A percentile compares a stretch with the other conserved stretches of the same genome.
Conservation (phyloP, 2,888 invertebrate genomes). For the Chirona hameri region DNA sequence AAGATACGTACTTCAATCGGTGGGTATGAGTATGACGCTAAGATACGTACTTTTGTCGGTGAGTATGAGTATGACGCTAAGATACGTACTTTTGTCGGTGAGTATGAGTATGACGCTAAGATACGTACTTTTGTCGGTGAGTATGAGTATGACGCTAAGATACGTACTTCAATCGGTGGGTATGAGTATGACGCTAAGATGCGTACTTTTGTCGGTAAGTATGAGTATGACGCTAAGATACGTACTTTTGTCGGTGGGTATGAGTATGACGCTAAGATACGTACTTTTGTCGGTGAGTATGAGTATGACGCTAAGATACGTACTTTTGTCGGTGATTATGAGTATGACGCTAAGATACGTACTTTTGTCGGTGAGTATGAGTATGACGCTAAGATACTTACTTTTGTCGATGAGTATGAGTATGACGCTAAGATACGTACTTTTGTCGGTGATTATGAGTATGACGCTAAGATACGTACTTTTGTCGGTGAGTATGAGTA, state of each 20-base stretch:
- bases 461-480: slow-evolving; percentile 68
- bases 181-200: background rate
- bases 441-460: slow-evolving; percentile 88
- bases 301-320: slow-evolving; percentile 82
- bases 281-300: slow-evolving; percentile 79
- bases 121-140: slow-evolving; percentile 69
- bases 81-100: background rate
- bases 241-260: background rate
- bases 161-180: background rate
- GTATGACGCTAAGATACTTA: slow-evolving; percentile 74
- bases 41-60: slow-evolving; percentile 67
- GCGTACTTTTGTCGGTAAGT: slow-evolving; percentile 71
- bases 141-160: slow-evolving; percentile 91
- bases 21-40: background rate
- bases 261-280: background rate
- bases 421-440: slow-evolving; percentile 29
- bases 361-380: slow-evolving; percentile 84
- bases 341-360: background rate
- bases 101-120: background rate
- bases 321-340: background rate
- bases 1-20: background rate
- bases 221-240: slow-evolving; percentile 92
- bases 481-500: background rate
- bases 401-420: background rate
- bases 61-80: slow-evolving; percentile 90